Percentiles rank a stretch among this genome's conserved stretches.
These are phyloP conservation scores for Etia nguti DNA, from an alignment of 2,113 vertebrate genomes.

Conservation along the genomic window DNA sequence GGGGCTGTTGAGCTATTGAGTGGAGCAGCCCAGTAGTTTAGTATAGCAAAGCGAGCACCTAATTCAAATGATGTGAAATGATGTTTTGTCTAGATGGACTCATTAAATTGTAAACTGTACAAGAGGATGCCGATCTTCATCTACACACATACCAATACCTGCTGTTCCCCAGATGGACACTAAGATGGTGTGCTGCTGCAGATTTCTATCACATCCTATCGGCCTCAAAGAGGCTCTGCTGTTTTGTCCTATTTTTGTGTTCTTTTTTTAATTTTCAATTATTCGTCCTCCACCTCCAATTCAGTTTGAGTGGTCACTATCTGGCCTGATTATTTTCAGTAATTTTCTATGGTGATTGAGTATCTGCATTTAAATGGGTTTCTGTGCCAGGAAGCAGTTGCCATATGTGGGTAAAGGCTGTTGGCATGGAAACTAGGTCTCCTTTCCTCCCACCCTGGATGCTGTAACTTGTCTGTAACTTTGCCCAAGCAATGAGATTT, in stretches of 20 bases:
- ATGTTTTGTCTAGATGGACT: not conserved
- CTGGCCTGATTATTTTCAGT: conserved; percentile 58
- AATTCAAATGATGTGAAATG: not conserved
- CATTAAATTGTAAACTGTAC: not conserved
- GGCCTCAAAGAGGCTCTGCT: not conserved
- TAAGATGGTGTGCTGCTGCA: not conserved
- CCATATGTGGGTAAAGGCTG: conserved; percentile 43
- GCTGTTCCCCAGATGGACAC: not conserved
- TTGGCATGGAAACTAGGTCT: conserved; percentile 63
- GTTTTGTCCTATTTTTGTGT: not conserved
- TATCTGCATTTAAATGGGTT: conserved; percentile 68
- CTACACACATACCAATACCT: not conserved
- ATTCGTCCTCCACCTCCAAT: not conserved
- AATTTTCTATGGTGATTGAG: conserved; percentile 60
- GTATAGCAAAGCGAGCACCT: not conserved
- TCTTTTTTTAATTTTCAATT: not conserved
- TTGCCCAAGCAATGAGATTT: not conserved
- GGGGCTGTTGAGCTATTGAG: not conserved
- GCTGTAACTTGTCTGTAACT: conserved; percentile 51
- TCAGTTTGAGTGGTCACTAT: conserved; percentile 33
- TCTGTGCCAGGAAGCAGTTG: conserved; percentile 60
- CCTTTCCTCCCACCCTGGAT: conserved; percentile 17
- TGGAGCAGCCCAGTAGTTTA: not conserved
- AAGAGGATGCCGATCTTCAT: not conserved
- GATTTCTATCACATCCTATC: not conserved